Percentiles rank a stretch among this genome's conserved stretches.
phyloP scores from a whole-genome alignment of 1,140 invertebrate genomes.

The Lethocerus indicus region DNA sequence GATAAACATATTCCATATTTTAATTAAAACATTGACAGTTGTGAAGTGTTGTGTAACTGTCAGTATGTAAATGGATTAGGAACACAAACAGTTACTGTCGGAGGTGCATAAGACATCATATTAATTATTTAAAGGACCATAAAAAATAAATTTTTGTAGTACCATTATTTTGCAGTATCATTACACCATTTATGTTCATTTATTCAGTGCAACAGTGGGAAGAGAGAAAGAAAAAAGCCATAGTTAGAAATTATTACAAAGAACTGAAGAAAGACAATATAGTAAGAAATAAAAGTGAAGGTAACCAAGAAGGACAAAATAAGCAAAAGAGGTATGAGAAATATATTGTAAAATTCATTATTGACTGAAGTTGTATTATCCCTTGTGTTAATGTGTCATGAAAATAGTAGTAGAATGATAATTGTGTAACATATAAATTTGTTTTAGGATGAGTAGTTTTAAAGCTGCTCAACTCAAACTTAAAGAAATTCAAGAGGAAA shows the following conservation, averaged over 20 bases:
- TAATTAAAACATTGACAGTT: too few species aligned
- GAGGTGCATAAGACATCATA: too few species aligned
- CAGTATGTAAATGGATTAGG: too few species aligned
- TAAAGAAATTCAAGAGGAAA: slow-evolving; percentile 34
- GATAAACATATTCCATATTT: too few species aligned
- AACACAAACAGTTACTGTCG: too few species aligned
- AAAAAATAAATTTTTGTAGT: too few species aligned
- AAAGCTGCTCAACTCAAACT: slow-evolving; percentile 35
- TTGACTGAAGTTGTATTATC: background rate
- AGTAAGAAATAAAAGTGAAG: background rate
- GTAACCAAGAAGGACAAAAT: background rate
- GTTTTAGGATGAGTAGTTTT: slow-evolving; percentile 23
- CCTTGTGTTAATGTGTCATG: background rate
- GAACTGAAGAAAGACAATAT: background rate
- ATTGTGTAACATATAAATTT: background rate
- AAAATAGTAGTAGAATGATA: background rate
- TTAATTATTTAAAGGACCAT: too few species aligned
- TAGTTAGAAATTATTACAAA: slow-evolving; percentile 3
- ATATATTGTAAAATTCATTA: background rate
- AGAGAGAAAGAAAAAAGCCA: background rate
- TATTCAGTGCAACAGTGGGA: slow-evolving; percentile 6
- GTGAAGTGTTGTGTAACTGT: too few species aligned
- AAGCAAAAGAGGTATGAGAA: background rate
- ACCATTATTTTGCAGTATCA: background rate
- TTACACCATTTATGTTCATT: background rate